Percentiles rank a stretch among this genome's conserved stretches.
Evolutionary conservation across 1,140 invertebrate genomes (phyloP).

Genomic region (Gryllus bimaculatus): DNA sequence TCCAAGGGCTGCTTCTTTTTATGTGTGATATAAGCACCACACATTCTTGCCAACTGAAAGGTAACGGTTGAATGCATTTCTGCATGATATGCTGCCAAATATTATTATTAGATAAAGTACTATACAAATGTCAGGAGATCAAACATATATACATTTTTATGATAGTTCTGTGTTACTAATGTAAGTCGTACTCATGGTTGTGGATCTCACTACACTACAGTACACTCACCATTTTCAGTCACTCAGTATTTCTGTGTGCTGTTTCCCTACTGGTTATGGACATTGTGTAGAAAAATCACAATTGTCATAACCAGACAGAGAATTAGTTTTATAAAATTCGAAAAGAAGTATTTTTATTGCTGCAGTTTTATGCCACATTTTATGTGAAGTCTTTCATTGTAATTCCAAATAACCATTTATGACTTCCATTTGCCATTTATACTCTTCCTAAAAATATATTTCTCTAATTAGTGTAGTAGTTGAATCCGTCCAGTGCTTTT

Average conservation of each 20-base stretch:
- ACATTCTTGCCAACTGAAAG: too few species aligned
- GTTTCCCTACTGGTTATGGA: neutral
- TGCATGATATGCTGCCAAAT: too few species aligned
- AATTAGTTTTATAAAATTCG: constrained; percentile 12
- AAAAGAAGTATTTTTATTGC: constrained; percentile 10
- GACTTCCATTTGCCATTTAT: constrained; percentile 7
- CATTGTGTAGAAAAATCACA: neutral
- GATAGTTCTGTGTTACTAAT: neutral
- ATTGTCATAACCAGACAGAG: neutral
- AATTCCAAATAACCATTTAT: neutral
- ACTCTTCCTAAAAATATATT: constrained; percentile 1
- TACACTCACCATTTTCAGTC: neutral
- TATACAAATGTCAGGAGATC: too few species aligned
- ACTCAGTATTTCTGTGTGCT: neutral
- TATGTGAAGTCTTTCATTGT: constrained; percentile 9
- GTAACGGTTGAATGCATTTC: too few species aligned
- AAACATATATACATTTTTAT: too few species aligned
- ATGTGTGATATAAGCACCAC: too few species aligned
- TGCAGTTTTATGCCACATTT: neutral
- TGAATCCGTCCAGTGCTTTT: constrained; percentile 13
- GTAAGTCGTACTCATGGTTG: neutral
- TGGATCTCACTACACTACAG: neutral
- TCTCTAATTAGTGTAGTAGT: constrained; percentile 2
- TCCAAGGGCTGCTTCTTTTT: too few species aligned
- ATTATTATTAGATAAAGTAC: too few species aligned